Conservation (phyloP, 2,113 vertebrate genomes). For the Boleophthalmus pectinirostris region DNA sequence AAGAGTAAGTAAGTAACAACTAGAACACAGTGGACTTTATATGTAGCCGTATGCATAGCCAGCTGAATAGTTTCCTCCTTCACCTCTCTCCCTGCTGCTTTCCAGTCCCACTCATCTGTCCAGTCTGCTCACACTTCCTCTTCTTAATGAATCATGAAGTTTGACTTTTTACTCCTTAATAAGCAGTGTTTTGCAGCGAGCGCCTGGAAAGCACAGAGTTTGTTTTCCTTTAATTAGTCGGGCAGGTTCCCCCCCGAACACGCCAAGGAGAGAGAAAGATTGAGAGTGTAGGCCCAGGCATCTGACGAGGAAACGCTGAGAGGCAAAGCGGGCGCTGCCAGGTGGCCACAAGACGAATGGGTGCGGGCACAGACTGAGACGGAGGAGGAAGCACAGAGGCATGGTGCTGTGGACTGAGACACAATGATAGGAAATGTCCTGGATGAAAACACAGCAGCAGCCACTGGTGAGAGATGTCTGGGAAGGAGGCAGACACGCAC, state of each 20-base stretch:
- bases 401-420: conserved; percentile 47
- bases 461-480: conserved; percentile 58
- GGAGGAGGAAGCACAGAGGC: conserved; percentile 60
- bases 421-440: conserved; percentile 80
- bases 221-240: conserved; percentile 82
- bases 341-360: conserved; percentile 68
- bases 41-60: background rate
- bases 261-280: conserved; percentile 41
- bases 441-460: conserved; percentile 57
- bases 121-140: conserved; percentile 77
- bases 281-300: conserved; percentile 32
- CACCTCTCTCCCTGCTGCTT: conserved; percentile 42
- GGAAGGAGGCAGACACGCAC: conserved; percentile 30
- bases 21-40: background rate
- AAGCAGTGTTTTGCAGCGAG: conserved; percentile 73
- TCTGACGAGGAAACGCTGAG: conserved; percentile 50
- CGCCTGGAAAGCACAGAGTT: conserved; percentile 71
- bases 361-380: conserved; percentile 51
- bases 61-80: conserved; percentile 37
- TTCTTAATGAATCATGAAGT: conserved; percentile 86
- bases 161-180: conserved; percentile 79
- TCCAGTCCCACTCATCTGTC: conserved; percentile 59
- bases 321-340: conserved; percentile 43
- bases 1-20: background rate
- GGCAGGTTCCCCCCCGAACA: conserved; percentile 60